Evolutionary conservation across 2,888 invertebrate genomes (phyloP).

Genomic region (Exocentrus adspersus): DNA sequence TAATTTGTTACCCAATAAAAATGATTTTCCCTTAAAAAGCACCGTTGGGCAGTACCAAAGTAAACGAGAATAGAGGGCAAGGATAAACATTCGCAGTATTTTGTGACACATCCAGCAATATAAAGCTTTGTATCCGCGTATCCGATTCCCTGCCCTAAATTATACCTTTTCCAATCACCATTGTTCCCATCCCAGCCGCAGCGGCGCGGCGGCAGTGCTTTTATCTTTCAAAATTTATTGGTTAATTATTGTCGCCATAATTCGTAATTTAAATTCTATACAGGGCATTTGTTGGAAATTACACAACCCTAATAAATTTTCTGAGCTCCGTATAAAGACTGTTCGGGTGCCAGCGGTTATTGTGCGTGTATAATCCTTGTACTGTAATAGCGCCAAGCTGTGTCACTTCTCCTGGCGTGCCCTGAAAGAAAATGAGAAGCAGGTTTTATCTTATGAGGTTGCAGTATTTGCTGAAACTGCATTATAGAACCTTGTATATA

Average conservation of each 20-base stretch:
- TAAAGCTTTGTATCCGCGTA: too few species aligned
- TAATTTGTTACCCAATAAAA: too few species aligned
- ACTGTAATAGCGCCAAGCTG: neutral
- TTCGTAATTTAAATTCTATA: slow-evolving; percentile 9
- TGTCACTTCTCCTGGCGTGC: neutral
- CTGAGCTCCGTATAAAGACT: slow-evolving; percentile 3
- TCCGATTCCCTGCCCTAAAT: neutral
- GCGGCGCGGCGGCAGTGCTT: too few species aligned
- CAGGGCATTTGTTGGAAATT: neutral
- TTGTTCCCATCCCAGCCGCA: neutral
- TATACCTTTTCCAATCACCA: neutral
- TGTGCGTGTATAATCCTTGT: neutral
- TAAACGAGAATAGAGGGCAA: too few species aligned
- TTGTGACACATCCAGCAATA: too few species aligned
- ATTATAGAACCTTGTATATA: too few species aligned
- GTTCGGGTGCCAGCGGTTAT: slow-evolving; percentile 7
- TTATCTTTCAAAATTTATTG: neutral
- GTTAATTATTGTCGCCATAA: slow-evolving; percentile 11
- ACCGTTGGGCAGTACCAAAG: too few species aligned
- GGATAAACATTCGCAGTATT: too few species aligned
- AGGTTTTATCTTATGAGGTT: too few species aligned
- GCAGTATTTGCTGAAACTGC: too few species aligned
- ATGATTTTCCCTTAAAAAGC: too few species aligned
- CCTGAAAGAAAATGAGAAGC: too few species aligned
- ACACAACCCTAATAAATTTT: slow-evolving; percentile 7